Conservation (phyloP, 1,140 invertebrate genomes). For the Dermatophagoides farinae region DNA sequence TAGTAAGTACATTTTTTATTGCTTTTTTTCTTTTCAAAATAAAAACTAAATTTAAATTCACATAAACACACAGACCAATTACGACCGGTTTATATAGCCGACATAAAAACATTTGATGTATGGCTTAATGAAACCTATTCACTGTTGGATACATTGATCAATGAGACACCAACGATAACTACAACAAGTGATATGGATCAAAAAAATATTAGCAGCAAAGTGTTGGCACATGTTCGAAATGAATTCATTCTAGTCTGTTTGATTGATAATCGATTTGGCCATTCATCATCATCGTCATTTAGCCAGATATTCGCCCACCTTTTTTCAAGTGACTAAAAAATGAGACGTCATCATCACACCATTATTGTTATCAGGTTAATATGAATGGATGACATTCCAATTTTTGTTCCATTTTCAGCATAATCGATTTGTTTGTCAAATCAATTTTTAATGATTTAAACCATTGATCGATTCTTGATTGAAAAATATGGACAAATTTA, state of each 20-base stretch:
- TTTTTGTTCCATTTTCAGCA: background rate
- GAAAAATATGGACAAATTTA: background rate
- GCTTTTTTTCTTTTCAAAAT: no score
- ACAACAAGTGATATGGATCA: background rate
- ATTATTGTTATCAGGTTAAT: background rate
- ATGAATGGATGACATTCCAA: background rate
- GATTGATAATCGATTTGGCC: conserved; percentile 3
- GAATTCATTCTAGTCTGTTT: background rate
- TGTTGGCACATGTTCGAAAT: background rate
- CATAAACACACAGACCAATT: background rate
- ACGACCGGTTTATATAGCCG: background rate
- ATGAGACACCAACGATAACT: background rate
- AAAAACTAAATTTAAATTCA: background rate
- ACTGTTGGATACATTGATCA: background rate
- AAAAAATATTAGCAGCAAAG: background rate
- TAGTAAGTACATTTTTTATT: no score
- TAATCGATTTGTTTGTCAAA: background rate
- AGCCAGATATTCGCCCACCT: background rate
- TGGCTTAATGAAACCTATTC: background rate
- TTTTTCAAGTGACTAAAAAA: background rate
- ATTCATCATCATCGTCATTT: background rate
- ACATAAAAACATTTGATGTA: background rate
- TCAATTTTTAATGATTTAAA: background rate
- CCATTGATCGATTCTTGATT: background rate
- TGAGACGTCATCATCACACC: background rate